These are phyloP conservation scores for Nicator chloris DNA, from an alignment of 2,113 vertebrate genomes.

Conservation along the genomic window DNA sequence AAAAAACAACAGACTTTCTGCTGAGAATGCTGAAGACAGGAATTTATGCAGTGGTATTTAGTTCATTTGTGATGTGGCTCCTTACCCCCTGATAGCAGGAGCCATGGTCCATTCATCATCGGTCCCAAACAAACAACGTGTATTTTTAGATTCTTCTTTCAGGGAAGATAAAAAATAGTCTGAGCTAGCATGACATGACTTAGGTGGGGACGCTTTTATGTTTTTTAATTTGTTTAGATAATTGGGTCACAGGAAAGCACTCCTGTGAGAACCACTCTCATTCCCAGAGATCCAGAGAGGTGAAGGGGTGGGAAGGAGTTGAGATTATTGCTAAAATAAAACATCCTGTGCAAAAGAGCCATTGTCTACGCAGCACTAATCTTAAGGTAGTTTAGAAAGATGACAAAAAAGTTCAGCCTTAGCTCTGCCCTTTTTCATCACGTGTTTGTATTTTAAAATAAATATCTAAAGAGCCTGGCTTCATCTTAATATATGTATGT, in stretches of 20 bases:
- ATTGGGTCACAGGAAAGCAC: conserved; percentile 63
- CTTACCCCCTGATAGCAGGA: background rate
- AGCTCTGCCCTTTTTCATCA: background rate
- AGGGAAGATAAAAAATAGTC: conserved; percentile 46
- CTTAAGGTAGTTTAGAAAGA: conserved; percentile 3
- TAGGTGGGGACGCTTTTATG: conserved; percentile 43
- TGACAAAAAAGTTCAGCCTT: background rate
- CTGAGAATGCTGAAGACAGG: background rate
- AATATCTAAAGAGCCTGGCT: background rate
- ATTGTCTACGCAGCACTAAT: background rate
- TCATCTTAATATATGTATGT: background rate
- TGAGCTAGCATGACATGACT: conserved; percentile 35
- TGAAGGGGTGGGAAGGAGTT: conserved; percentile 25
- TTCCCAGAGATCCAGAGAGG: conserved; percentile 53
- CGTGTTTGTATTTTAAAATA: background rate
- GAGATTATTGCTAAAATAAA: conserved; percentile 61
- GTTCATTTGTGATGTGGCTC: background rate
- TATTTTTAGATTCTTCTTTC: conserved; percentile 54
- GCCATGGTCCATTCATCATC: background rate
- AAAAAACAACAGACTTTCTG: background rate
- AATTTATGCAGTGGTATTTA: background rate
- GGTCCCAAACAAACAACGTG: conserved; percentile 10
- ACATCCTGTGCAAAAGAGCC: conserved; percentile 27
- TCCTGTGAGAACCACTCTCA: conserved; percentile 59
- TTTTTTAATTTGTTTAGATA: conserved; percentile 60